Evolutionary conservation across 1,140 invertebrate species (phyloP), one percentile per base, ranked within the genome.

Genomic region (Limonius californicus): DNA sequence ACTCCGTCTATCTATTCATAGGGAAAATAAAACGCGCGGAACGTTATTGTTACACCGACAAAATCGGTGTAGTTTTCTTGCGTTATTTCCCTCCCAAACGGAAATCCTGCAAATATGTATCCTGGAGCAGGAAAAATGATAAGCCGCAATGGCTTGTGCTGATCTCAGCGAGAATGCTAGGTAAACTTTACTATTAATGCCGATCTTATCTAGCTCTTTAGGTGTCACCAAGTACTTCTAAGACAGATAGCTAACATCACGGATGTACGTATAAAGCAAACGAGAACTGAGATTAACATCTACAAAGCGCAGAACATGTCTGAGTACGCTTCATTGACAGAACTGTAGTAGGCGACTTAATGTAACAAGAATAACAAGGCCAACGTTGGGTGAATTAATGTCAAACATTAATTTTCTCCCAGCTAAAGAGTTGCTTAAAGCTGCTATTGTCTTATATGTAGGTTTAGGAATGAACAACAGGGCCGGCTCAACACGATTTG

Each of bases 281-380:
- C 42, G 16, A 45, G 42, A 45, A 45, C 12, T 6, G 42, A 45
- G 42, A 45, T 45, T 45, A 45, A 45, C 42, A 45, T 45, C 42
- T 45, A 45, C 42, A 45, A 45, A 45, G 42, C 42, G 42, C 42
- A 45, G 42, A 45, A n/a, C 42, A 45, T 45, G 42, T 45, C 42
- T 45, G 23, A 45, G 42, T 45, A 45, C 42, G 42, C 42, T 45
- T 45, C 42, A 45, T 45, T 45, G 42, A 45, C 42, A 45, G 42
- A 45, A 45, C 16, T 45, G 23, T 27, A 27, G 42, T 45, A 45
- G 42, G 42, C 42, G 42, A 45, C n/a, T 45, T 45, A 45, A 45
- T 45, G 42, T 45, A 45, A 45, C 42, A 45, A 45, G 42, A 45
- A 45, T n/a, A 45, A 45, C 16, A 45, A 45, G 16, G 42, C 42